Percentiles rank a stretch among this genome's conserved stretches.
Evolutionary conservation across 1,140 invertebrate species (phyloP).

Genomic region (Drosophila quadrilineata): DNA sequence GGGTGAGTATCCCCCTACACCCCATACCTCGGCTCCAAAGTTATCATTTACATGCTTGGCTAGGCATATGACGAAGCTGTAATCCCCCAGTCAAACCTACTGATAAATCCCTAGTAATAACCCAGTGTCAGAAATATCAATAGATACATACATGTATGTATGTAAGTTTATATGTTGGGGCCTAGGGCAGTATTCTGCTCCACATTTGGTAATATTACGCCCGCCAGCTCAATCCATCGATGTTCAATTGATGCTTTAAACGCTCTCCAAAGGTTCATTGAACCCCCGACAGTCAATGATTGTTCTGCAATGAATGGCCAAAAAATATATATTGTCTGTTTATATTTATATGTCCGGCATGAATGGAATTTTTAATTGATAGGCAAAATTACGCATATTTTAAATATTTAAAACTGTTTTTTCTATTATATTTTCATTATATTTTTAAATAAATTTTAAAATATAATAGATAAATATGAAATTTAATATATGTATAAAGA

Average conservation of each 20-base stretch:
- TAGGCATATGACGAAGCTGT: slow-evolving; percentile 28
- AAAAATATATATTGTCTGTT: no score
- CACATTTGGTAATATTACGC: background rate
- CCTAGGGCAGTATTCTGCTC: slow-evolving; percentile 2
- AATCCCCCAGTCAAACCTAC: slow-evolving; percentile 26
- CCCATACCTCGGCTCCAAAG: background rate
- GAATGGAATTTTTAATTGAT: slow-evolving; percentile 64
- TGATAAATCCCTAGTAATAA: slow-evolving; percentile 52
- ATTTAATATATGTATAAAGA: no score
- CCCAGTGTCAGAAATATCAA: background rate
- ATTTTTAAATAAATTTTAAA: background rate
- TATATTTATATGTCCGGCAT: slow-evolving; percentile 38
- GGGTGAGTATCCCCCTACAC: slow-evolving; percentile 83
- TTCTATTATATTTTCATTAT: background rate
- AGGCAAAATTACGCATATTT: background rate
- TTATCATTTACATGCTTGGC: slow-evolving; percentile 62
- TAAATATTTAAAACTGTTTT: background rate
- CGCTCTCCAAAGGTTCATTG: slow-evolving; percentile 54
- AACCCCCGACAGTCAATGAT: slow-evolving; percentile 41
- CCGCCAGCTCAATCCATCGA: slow-evolving; percentile 12
- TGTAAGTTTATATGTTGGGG: background rate
- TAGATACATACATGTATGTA: background rate
- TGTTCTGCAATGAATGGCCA: slow-evolving; percentile 23
- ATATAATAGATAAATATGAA: no score
- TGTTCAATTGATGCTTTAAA: slow-evolving; percentile 48